A percentile compares a stretch with the other conserved stretches of the same genome.
Evolutionary conservation across 2,888 invertebrate species (phyloP).

Genomic region (Epicampocera succincta): DNA sequence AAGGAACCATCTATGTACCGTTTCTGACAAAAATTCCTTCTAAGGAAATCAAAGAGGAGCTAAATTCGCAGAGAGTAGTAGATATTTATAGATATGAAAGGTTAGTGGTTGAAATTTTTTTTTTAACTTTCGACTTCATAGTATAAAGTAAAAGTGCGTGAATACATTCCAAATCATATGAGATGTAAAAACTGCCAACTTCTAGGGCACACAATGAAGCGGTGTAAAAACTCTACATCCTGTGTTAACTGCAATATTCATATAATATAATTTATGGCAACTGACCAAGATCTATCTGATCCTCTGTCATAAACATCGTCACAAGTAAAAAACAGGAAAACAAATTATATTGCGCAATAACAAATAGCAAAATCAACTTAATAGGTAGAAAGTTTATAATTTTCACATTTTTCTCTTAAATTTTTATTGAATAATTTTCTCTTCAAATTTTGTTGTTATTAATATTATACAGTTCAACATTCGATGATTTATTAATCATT

Average conservation of each 20-base stretch:
- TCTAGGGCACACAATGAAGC: constrained; percentile 60
- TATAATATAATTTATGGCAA: too few relatives aligned
- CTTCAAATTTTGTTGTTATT: too few relatives aligned
- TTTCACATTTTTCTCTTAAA: too few relatives aligned
- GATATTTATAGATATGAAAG: not conserved
- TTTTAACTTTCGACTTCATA: constrained; percentile 36
- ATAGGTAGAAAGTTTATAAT: too few relatives aligned
- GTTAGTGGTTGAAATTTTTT: not conserved
- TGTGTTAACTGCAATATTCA: constrained; percentile 23
- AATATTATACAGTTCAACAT: too few relatives aligned
- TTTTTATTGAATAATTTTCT: too few relatives aligned
- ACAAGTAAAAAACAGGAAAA: too few relatives aligned
- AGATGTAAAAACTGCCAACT: constrained; percentile 60
- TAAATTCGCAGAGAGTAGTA: not conserved
- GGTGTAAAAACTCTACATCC: constrained; percentile 41
- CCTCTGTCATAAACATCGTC: too few relatives aligned
- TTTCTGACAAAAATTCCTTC: not conserved
- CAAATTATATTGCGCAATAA: too few relatives aligned
- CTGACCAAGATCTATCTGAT: too few relatives aligned
- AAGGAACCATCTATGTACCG: not conserved
- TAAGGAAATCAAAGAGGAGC: not conserved
- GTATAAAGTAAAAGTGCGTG: constrained; percentile 48
- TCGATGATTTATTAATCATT: too few relatives aligned
- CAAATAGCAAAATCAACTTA: too few relatives aligned
- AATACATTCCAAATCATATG: constrained; percentile 64